Conservation (phyloP, 2,888 invertebrate genomes). For the Ditula angustiorana region DNA sequence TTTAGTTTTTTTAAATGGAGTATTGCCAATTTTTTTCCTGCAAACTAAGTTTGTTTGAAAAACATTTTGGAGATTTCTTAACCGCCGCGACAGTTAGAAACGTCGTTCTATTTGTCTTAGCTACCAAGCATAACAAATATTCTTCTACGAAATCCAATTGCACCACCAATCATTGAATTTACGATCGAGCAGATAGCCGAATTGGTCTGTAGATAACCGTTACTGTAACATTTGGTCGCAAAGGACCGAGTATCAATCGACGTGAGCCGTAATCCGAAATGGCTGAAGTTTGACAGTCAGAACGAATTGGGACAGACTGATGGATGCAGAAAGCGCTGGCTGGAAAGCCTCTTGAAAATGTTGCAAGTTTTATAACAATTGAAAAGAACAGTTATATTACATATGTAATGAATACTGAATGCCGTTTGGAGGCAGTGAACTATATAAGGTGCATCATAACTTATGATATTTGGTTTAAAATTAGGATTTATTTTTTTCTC, state of each 20-base stretch:
- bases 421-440: too few relatives aligned
- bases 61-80: too few relatives aligned
- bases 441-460: too few relatives aligned
- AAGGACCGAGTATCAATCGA: background rate
- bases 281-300: background rate
- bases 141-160: background rate
- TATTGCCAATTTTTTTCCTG: too few relatives aligned
- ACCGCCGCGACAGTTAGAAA: too few relatives aligned
- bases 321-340: background rate
- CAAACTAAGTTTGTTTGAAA: too few relatives aligned
- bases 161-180: background rate
- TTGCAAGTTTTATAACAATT: background rate
- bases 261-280: background rate
- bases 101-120: too few relatives aligned
- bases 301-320: background rate
- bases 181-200: background rate
- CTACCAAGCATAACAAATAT: background rate
- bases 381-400: background rate
- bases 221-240: background rate
- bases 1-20: too few relatives aligned
- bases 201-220: slow-evolving; percentile 1
- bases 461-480: too few relatives aligned
- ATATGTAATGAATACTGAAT: background rate
- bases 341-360: background rate
- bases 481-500: too few relatives aligned